Percentiles rank a stretch among this genome's conserved stretches.
phyloP scores from a whole-genome alignment of 2,797 vertebrate genomes.

The Sebastes miniatus region DNA sequence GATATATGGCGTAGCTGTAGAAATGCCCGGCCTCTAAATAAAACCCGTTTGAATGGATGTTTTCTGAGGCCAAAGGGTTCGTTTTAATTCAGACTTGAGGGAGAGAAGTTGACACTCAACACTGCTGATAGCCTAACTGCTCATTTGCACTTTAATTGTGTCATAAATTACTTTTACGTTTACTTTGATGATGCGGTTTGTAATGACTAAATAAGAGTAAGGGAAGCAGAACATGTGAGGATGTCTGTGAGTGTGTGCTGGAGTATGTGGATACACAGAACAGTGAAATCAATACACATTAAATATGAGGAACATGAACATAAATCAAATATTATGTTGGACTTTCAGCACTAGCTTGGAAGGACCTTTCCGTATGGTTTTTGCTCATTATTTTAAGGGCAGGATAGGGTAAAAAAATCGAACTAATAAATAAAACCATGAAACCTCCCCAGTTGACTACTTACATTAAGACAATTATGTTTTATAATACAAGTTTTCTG shows the following conservation, averaged over 20 bases:
- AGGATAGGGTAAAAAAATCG: rapidly evolving
- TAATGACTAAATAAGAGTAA: constrained; percentile 5
- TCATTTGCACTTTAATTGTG: constrained; percentile 25
- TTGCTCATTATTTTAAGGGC: neutral
- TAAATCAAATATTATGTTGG: neutral
- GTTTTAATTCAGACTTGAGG: constrained; percentile 7
- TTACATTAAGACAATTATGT: too few species aligned
- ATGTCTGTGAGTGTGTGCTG: neutral
- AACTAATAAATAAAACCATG: too few species aligned
- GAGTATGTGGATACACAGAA: neutral
- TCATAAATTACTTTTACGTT: constrained; percentile 28
- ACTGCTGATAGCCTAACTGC: neutral
- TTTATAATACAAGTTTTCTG: too few species aligned
- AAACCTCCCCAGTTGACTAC: neutral
- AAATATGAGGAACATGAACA: neutral
- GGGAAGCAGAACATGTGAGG: neutral
- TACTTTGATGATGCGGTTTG: constrained; percentile 2
- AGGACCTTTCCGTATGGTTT: too few species aligned
- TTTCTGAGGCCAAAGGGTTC: neutral
- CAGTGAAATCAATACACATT: neutral
- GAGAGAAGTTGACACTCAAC: neutral
- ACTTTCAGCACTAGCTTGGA: neutral
- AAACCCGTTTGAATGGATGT: neutral
- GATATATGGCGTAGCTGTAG: constrained; percentile 10
- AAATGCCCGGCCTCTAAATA: constrained; percentile 5